These are phyloP conservation scores for Coturnix japonica DNA, from an alignment of 2,113 vertebrate species.

Conservation along the genomic window DNA sequence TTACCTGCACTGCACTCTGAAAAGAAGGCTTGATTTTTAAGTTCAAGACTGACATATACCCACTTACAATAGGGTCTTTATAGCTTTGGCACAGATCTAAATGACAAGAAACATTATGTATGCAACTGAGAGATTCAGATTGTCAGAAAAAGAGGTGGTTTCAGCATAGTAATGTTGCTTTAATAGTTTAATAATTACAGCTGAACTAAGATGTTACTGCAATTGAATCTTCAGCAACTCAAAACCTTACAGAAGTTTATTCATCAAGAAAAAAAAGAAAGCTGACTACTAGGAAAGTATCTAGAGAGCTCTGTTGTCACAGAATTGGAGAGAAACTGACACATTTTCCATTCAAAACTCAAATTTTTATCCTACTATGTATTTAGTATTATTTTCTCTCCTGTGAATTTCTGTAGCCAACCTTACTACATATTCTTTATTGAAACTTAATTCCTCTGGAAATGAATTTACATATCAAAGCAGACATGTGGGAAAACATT, in stretches of 20 bases:
- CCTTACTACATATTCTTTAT: background rate
- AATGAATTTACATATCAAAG: slow-evolving; percentile 14
- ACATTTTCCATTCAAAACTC: background rate
- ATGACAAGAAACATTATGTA: background rate
- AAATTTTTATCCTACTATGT: background rate
- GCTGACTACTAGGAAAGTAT: background rate
- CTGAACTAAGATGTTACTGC: background rate
- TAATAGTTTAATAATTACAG: background rate
- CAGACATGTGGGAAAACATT: background rate
- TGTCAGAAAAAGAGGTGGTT: background rate
- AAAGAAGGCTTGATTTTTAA: background rate
- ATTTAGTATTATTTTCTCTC: background rate
- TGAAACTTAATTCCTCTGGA: background rate
- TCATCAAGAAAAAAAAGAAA: background rate
- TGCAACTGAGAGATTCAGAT: background rate
- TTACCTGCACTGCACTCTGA: background rate
- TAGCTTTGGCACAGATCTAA: background rate
- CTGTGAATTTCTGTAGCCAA: background rate
- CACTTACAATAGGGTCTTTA: background rate
- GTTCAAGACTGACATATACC: background rate
- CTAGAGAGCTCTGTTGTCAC: background rate
- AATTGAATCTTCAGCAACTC: background rate
- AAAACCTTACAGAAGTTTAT: background rate
- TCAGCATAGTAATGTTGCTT: background rate
- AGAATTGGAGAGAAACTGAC: background rate